A percentile compares a stretch with the other conserved stretches of the same genome.
These are phyloP conservation scores for Cacatua alba DNA, from an alignment of 2,113 vertebrate genomes.

Conservation along the genomic window DNA sequence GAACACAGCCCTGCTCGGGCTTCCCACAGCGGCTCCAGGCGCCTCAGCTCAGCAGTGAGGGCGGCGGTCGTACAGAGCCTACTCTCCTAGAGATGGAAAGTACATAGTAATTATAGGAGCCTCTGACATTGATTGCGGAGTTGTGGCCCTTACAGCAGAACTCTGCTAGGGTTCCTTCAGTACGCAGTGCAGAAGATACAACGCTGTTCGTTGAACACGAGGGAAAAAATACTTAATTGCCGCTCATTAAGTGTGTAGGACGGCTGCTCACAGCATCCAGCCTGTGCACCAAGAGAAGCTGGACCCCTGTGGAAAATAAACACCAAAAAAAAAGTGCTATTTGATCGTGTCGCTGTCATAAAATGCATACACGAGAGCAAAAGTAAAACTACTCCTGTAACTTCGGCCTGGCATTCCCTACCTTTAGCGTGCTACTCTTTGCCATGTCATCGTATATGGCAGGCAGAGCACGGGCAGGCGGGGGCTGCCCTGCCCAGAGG, in stretches of 20 bases:
- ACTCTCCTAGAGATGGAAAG: background rate
- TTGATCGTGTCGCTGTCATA: background rate
- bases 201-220: background rate
- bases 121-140: rapidly evolving
- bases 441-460: rapidly evolving
- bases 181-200: rapidly evolving
- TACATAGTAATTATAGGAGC: background rate
- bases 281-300: rapidly evolving
- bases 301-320: background rate
- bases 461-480: rapidly evolving
- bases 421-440: background rate
- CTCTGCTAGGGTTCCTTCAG: rapidly evolving
- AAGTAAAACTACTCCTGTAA: rapidly evolving
- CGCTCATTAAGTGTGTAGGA: background rate
- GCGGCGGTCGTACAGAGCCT: rapidly evolving
- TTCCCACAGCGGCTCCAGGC: background rate
- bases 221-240: background rate
- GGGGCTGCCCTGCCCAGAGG: background rate
- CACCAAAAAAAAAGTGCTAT: rapidly evolving
- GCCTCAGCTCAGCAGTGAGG: rapidly evolving
- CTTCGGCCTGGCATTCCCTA: rapidly evolving
- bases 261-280: background rate
- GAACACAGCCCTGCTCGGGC: background rate
- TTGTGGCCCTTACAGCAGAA: rapidly evolving
- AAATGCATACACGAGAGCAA: background rate